Conservation (phyloP, 2,888 invertebrate genomes). For the Cyrtodaria siliqua region DNA sequence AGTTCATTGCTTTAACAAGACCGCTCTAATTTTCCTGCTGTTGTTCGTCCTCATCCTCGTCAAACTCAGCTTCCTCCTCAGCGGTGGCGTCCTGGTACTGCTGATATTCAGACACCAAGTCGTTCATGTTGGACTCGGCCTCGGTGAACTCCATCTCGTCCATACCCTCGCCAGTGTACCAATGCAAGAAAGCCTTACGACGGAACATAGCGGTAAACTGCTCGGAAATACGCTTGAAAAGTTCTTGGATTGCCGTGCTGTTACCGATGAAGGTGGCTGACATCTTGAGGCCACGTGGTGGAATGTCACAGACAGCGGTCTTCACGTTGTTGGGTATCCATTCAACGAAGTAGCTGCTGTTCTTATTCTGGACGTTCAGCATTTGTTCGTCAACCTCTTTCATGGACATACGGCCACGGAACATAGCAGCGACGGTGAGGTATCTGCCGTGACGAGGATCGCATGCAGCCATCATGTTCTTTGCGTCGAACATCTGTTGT, state of each 20-base stretch:
- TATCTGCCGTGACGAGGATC: slow-evolving; percentile 82
- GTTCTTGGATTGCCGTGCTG: slow-evolving; percentile 81
- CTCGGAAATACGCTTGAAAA: slow-evolving; percentile 82
- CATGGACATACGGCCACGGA: slow-evolving; percentile 85
- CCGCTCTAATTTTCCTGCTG: too few species aligned
- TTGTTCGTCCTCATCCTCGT: too few species aligned
- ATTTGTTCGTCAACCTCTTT: slow-evolving; percentile 95
- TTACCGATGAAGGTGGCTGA: slow-evolving; percentile 94
- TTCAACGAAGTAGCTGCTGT: slow-evolving; percentile 93
- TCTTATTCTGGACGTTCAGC: slow-evolving; percentile 98
- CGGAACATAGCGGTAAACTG: slow-evolving; percentile 95
- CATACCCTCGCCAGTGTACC: slow-evolving; percentile 99
- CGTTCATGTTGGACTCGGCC: slow-evolving; percentile 97
- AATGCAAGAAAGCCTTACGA: slow-evolving; percentile 98
- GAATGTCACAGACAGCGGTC: slow-evolving; percentile 96
- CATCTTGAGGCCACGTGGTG: slow-evolving; percentile 95
- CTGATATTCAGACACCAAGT: slow-evolving; percentile 83
- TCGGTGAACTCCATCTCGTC: slow-evolving; percentile 95
- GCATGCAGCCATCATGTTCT: slow-evolving; percentile 89
- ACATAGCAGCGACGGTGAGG: slow-evolving; percentile 83
- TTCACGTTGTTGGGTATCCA: slow-evolving; percentile 98
- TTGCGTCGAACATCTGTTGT: slow-evolving; percentile 95
- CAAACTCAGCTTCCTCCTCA: too few species aligned
- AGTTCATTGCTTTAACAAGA: too few species aligned
- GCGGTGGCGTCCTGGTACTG: slow-evolving; percentile 87